phyloP scores from a whole-genome alignment of 2,888 invertebrate genomes.

The Drosophila mimetica region DNA sequence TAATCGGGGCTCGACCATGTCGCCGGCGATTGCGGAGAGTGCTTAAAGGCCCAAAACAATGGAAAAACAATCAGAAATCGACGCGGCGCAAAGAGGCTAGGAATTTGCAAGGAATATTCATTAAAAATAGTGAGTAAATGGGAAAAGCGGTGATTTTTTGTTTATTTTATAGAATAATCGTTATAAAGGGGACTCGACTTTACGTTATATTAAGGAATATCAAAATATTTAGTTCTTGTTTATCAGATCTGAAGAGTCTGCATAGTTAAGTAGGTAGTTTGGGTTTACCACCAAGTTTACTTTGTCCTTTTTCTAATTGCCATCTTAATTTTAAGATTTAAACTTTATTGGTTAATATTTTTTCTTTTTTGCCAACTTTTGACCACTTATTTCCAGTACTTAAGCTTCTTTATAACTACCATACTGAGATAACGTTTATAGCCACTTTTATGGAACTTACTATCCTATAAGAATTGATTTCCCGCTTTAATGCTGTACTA shows the following conservation, averaged over 20 bases:
- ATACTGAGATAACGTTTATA: background rate
- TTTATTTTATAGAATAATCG: background rate
- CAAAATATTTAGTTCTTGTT: too few relatives aligned
- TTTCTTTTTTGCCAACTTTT: too few relatives aligned
- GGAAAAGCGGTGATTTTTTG: too few relatives aligned
- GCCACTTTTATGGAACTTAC: background rate
- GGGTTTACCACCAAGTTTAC: too few relatives aligned
- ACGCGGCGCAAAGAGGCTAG: background rate
- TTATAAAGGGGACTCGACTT: background rate
- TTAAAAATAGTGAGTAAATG: slow-evolving; percentile 20
- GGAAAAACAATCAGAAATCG: slow-evolving; percentile 8
- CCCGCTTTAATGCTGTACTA: too few relatives aligned
- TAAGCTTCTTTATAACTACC: background rate
- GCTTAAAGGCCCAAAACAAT: slow-evolving; percentile 21
- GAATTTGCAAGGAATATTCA: background rate
- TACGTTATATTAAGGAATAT: too few relatives aligned
- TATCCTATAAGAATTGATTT: background rate
- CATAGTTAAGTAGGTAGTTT: too few relatives aligned
- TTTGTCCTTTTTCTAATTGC: too few relatives aligned
- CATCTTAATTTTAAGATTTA: too few relatives aligned
- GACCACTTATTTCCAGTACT: background rate
- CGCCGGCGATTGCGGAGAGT: slow-evolving; percentile 42
- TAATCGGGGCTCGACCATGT: slow-evolving; percentile 46
- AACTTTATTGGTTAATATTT: too few relatives aligned
- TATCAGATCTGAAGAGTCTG: too few relatives aligned